phyloP scores from a whole-genome alignment of 1,140 invertebrate genomes.

The Heterodera schachtii region DNA sequence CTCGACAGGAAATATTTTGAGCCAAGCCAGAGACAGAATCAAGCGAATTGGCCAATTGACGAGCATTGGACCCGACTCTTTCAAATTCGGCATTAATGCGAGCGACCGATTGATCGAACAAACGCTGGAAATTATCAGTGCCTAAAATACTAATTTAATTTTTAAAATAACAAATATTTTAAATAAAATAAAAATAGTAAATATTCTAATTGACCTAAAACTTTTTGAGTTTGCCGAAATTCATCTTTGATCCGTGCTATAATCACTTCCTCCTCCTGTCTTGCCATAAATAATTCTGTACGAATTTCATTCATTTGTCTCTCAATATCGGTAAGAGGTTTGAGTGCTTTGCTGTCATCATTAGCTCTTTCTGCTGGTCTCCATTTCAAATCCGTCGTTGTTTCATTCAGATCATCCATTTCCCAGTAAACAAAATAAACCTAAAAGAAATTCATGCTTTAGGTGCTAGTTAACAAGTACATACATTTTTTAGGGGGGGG shows the following conservation, averaged over 20 bases:
- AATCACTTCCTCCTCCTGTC: conserved; percentile 46
- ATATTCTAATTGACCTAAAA: conserved; percentile 15
- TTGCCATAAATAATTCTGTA: conserved; percentile 29
- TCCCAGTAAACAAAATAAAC: neutral
- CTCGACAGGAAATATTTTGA: conserved; percentile 58
- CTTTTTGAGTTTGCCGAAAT: conserved; percentile 34
- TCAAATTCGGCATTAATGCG: conserved; percentile 53
- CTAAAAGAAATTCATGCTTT: too few relatives aligned
- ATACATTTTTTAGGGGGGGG: too few relatives aligned
- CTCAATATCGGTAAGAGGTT: neutral
- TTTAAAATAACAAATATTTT: too few relatives aligned
- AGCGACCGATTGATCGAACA: conserved; percentile 57
- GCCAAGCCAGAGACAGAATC: conserved; percentile 56
- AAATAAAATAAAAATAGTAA: neutral
- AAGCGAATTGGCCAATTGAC: conserved; percentile 48
- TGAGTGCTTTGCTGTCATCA: neutral
- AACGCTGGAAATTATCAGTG: conserved; percentile 40
- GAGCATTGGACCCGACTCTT: conserved; percentile 48
- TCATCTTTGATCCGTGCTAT: conserved; percentile 43
- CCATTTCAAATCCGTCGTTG: neutral
- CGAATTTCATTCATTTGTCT: conserved; percentile 29
- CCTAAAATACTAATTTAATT: conserved; percentile 33
- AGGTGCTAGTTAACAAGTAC: too few relatives aligned
- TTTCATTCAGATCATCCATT: neutral
- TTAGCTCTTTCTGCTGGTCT: neutral